A percentile compares a stretch with the other conserved stretches of the same genome.
phyloP scores from a whole-genome alignment of 2,797 vertebrate genomes.

The Toxotes lorentzi region DNA sequence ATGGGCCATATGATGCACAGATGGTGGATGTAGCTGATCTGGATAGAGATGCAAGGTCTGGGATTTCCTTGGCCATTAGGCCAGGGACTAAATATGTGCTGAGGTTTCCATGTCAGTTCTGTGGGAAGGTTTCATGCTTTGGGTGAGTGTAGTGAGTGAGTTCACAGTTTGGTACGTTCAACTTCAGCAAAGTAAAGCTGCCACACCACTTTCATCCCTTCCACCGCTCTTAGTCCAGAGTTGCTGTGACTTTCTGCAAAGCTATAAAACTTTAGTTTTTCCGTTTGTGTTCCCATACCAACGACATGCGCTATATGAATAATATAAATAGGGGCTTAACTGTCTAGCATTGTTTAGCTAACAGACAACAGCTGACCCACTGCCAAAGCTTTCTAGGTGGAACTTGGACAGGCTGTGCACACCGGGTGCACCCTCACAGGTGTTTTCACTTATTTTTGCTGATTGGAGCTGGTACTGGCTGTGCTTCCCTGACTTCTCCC shows the following conservation, averaged over 20 bases:
- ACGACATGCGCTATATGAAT: background rate
- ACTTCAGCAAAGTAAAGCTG: background rate
- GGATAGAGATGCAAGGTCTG: slow-evolving; percentile 12
- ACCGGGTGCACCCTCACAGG: slow-evolving; percentile 4
- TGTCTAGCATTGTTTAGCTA: background rate
- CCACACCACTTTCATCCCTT: background rate
- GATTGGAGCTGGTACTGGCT: background rate
- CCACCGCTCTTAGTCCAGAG: background rate
- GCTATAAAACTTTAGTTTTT: background rate
- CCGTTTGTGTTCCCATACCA: too few species aligned
- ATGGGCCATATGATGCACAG: slow-evolving; percentile 62
- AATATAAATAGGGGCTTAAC: background rate
- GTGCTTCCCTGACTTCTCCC: background rate
- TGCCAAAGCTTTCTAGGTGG: background rate
- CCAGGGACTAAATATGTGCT: slow-evolving; percentile 25
- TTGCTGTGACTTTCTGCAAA: background rate
- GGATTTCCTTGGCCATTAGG: slow-evolving; percentile 41
- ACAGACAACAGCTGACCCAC: background rate
- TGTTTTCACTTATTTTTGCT: slow-evolving; percentile 21
- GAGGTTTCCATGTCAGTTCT: slow-evolving; percentile 19
- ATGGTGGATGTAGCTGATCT: slow-evolving; percentile 34
- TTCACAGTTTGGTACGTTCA: slow-evolving; percentile 9
- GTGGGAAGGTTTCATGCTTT: background rate
- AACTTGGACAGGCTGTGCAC: background rate
- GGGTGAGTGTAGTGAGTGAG: background rate